phyloP scores from a whole-genome alignment of 92 coral and sea anemone species.

The Bergia sp. region DNA sequence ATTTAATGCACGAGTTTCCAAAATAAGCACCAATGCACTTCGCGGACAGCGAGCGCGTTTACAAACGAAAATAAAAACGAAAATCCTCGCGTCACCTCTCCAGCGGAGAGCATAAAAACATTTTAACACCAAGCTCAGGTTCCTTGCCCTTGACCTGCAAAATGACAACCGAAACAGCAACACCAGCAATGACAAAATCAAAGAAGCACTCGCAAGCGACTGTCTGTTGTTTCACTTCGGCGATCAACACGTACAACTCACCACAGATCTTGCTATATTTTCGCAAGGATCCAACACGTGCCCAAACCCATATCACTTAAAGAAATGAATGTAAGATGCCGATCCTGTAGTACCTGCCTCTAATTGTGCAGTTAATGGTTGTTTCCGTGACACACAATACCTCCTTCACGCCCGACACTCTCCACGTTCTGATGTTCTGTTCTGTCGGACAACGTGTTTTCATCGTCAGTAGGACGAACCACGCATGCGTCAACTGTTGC shows the following conservation, averaged over 20 bases:
- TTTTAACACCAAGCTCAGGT: not conserved
- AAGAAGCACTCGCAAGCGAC: not conserved
- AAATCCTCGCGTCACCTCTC: not conserved
- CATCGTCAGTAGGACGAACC: constrained; percentile 22
- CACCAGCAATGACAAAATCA: constrained; percentile 6
- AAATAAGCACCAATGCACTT: not conserved
- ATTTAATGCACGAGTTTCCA: constrained; percentile 28
- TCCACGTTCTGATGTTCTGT: not conserved
- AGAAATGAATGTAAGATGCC: not conserved
- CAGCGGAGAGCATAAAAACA: not conserved
- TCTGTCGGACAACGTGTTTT: constrained; percentile 48
- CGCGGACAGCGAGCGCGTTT: not conserved
- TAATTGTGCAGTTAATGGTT: not conserved
- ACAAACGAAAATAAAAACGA: not conserved
- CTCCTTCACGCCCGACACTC: constrained; percentile 1
- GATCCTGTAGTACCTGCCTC: not conserved
- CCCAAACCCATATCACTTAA: not conserved
- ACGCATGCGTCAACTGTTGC: constrained; percentile 35
- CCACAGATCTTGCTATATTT: not conserved
- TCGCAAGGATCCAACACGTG: not conserved
- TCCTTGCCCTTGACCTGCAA: not conserved
- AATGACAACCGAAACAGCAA: not conserved
- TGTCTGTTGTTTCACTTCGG: constrained; percentile 17
- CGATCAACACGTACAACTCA: not conserved
- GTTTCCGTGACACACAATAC: constrained; percentile 32